Evolutionary conservation across 2,113 vertebrate species (phyloP), one percentile per base, ranked within the genome.

Genomic region (Phoxinus phoxinus): DNA sequence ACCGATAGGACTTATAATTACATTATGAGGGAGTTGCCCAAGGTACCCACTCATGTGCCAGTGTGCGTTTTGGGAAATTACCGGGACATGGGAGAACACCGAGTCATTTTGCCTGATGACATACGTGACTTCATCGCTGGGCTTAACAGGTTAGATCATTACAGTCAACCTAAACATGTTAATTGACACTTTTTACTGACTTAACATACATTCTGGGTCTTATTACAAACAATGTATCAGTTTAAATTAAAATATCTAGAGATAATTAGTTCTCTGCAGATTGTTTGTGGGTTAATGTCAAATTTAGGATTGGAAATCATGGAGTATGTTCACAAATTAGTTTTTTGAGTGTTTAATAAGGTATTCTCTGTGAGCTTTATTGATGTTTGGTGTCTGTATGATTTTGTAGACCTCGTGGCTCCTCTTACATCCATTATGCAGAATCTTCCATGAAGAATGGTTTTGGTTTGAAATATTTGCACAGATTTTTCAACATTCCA

Each of bases 381-480:
- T 13, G 15, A 19, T 56, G 7, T 79, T 84, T 81, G 30, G n/a
- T 44, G 11, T 81, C 53, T 78, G 21, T 6, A 48, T 46, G 46
- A 58, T 48, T 87, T 23, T 32, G 65, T 94, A 99, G 98, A 86
- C 97, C 97, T 9, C 96, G 96, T 0, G 98, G 98, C 41, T 94
- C 97, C 4, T 99, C 98, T 1, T 99, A 98, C 86, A 97, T 99
- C 90, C 98, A 97, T 86, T 99, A 99, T 0, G 98, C 98, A 6
- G 98, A 99, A 91, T 97, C 98, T 85, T 99, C 98, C 81, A 99
- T 99, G 98, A 99, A 96, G 94, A 99, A 99, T 58, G 98, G 98
- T 46, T 99, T 99, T 65, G 98, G 98, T 73, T 91, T 99, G 75
- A 99, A 99, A 91, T 99, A 99, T 86, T 93, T 99, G 53, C 98